Conservation (phyloP, 2,888 invertebrate species). For the Nymphalis polychloros region DNA sequence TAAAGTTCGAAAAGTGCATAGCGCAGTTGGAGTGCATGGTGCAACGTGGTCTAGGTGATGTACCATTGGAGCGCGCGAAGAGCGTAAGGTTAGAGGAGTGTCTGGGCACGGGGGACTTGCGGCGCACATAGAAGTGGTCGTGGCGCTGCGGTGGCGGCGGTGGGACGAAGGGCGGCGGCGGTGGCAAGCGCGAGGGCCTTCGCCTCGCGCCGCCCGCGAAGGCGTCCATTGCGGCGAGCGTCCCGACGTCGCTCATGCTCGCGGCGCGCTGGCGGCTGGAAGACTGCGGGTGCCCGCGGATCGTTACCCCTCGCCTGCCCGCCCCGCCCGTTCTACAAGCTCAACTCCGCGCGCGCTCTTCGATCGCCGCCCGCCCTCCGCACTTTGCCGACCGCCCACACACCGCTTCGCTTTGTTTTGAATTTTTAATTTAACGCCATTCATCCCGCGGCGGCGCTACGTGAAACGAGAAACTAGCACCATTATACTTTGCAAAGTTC, state of each 20-base stretch:
- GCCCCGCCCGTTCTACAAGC: conserved; percentile 62
- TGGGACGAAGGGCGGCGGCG: conserved; percentile 76
- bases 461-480: conserved; percentile 57
- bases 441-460: conserved; percentile 64
- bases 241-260: conserved; percentile 81
- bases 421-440: conserved; percentile 79
- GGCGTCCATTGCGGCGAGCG: conserved; percentile 80
- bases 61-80: conserved; percentile 76
- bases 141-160: conserved; percentile 75
- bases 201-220: conserved; percentile 80
- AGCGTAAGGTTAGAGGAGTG: conserved; percentile 72
- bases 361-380: conserved; percentile 78
- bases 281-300: conserved; percentile 66
- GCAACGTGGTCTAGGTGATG: conserved; percentile 47
- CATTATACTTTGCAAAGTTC: conserved; percentile 53
- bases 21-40: conserved; percentile 37
- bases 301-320: conserved; percentile 58
- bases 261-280: conserved; percentile 77
- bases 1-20: conserved; percentile 54
- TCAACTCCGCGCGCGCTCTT: conserved; percentile 75
- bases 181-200: conserved; percentile 73
- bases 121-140: conserved; percentile 78
- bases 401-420: conserved; percentile 73
- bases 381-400: conserved; percentile 70
- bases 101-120: conserved; percentile 75